Conservation (phyloP, 2,797 vertebrate species). For the Coregonus sp. region DNA sequence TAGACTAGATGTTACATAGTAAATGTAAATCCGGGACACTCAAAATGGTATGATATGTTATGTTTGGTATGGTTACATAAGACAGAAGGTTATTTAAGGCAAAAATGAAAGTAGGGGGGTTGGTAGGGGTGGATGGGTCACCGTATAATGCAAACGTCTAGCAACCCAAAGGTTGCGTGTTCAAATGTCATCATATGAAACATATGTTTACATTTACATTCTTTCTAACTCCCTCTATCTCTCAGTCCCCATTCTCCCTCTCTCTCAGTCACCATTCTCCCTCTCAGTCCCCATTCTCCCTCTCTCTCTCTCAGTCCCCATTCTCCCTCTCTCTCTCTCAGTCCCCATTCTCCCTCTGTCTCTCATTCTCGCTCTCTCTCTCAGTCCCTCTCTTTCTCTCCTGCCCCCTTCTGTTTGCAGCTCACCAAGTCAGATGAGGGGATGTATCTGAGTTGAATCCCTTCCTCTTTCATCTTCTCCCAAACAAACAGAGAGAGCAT, state of each 20-base stretch:
- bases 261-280: not conserved
- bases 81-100: too few species aligned
- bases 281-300: not conserved
- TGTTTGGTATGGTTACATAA: too few species aligned
- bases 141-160: too few species aligned
- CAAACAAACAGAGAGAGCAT: slow-evolving; percentile 26
- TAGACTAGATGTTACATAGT: too few species aligned
- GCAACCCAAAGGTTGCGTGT: too few species aligned
- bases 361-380: slow-evolving; percentile 6
- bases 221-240: slow-evolving; percentile 12
- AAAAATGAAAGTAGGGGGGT: too few species aligned
- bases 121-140: too few species aligned
- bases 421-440: slow-evolving; percentile 28
- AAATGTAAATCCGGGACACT: too few species aligned
- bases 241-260: slow-evolving; percentile 22
- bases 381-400: slow-evolving; percentile 10
- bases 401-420: slow-evolving; percentile 39
- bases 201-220: too few species aligned
- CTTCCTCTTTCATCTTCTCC: slow-evolving; percentile 46
- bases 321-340: not conserved
- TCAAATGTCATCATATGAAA: too few species aligned
- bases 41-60: too few species aligned
- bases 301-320: slow-evolving; percentile 1
- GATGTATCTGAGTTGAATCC: slow-evolving; percentile 39
- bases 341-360: not conserved